A percentile compares a stretch with the other conserved stretches of the same genome.
phyloP scores from a whole-genome alignment of 2,797 vertebrate species.

The Nothura maculosa region DNA sequence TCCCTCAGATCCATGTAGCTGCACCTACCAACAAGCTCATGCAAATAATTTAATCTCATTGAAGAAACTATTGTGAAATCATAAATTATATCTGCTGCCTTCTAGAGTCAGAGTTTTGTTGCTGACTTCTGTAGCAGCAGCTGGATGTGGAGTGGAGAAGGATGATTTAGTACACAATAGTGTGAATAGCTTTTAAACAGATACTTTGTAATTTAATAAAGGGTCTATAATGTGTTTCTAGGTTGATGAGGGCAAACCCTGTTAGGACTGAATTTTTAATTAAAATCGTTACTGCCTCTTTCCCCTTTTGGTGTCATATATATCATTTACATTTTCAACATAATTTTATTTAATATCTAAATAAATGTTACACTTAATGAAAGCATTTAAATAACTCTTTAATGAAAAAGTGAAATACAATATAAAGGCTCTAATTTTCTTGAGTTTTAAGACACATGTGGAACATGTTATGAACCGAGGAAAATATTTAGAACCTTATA shows the following conservation, averaged over 20 bases:
- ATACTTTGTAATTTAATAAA: conserved; percentile 53
- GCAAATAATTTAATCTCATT: background rate
- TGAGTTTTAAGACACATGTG: conserved; percentile 44
- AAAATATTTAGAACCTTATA: conserved; percentile 51
- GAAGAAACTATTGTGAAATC: background rate
- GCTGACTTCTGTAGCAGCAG: background rate
- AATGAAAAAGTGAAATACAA: conserved; percentile 72
- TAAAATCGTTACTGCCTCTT: conserved; percentile 67
- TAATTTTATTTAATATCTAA: conserved; percentile 67
- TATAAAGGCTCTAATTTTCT: conserved; percentile 61
- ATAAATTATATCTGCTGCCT: background rate
- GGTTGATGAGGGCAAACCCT: conserved; percentile 25
- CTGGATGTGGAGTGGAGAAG: background rate
- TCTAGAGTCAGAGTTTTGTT: background rate
- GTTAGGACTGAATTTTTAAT: conserved; percentile 69
- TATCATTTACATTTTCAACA: conserved; percentile 73
- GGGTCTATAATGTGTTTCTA: conserved; percentile 40
- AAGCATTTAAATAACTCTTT: conserved; percentile 73
- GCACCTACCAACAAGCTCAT: background rate
- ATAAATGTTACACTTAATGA: conserved; percentile 62
- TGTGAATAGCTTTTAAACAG: conserved; percentile 16
- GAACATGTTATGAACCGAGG: conserved; percentile 25
- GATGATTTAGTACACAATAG: background rate
- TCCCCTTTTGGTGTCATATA: conserved; percentile 72
- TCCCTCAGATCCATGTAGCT: background rate